Evolutionary conservation across 2,113 vertebrate species (phyloP), one percentile per base, ranked within the genome.

Genomic region (Urocynchramus pylzowi): DNA sequence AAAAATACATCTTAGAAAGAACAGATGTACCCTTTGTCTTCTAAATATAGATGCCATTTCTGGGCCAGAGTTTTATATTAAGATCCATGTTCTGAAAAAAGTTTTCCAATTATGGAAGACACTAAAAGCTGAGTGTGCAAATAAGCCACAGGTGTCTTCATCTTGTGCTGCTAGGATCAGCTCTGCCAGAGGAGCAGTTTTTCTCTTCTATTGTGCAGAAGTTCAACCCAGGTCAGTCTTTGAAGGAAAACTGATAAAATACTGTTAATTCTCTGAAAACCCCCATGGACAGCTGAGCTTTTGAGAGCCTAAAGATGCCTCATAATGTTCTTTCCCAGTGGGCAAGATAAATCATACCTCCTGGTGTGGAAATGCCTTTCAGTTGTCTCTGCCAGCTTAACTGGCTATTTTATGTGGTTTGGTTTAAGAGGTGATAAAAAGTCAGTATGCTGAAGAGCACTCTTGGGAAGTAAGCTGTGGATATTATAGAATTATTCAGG

Each of bases 1-100:
- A 83, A 92, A 93, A 75, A 12, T 54, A 60, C 21, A n/a, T 77
- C 81, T 90, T 63, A 86, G 82, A 80, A 73, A 78, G 87, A 86
- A 73, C 31, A 78, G 59, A 64, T 52, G 33, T 77, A 77, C 45
- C 70, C 19, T 95, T 93, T 91, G 81, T 94, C 82, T 91, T 87
- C 96, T 93, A 95, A 97, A 96, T 95, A 96, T 93, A 95, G 93
- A 61, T 82, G 37, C 84, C 28, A 47, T 92, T 96, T 97, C 91
- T 95, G 77, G 93, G 93, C 49, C 81, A 87, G 69, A 41, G 42
- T 81, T 92, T 90, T 94, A 75, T 89, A 76, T 96, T 68, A 93
- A 96, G 80, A 90, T 63, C 53, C 18, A 4, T 39, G 17, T 84
- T 89, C 92, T 84, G 67, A 41, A 67, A 77, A 61, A 93, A 52